These are phyloP conservation scores for Drosophila vallismaia DNA, from an alignment of 2,888 invertebrate genomes.

Conservation along the genomic window DNA sequence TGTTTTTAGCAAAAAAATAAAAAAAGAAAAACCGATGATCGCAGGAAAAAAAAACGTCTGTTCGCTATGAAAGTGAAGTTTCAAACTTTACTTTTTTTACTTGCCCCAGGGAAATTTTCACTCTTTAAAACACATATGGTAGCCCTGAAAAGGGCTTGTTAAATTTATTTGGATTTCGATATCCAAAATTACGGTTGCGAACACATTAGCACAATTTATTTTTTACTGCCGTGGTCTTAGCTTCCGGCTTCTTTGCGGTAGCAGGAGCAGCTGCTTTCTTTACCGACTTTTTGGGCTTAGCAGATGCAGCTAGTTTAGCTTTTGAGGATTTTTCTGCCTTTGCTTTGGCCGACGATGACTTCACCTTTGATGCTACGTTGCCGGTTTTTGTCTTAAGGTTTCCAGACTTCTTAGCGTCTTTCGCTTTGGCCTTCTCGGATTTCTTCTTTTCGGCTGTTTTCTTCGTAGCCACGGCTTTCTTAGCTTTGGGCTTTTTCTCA, in stretches of 20 bases:
- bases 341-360: constrained; percentile 34
- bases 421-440: constrained; percentile 45
- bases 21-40: no score
- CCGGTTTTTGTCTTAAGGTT: constrained; percentile 48
- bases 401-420: constrained; percentile 50
- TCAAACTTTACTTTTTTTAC: no score
- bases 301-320: constrained; percentile 12
- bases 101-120: no score
- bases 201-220: constrained; percentile 27
- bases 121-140: constrained; percentile 8
- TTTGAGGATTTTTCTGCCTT: constrained; percentile 16
- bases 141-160: constrained; percentile 35
- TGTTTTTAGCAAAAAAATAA: no score
- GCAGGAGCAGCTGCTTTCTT: constrained; percentile 39
- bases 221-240: constrained; percentile 44
- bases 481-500: no score
- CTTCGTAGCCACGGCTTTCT: no score
- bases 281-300: constrained; percentile 42
- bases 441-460: constrained; percentile 51
- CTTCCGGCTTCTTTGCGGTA: constrained; percentile 46
- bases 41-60: no score
- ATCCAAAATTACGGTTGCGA: no score
- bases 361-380: constrained; percentile 38
- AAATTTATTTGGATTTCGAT: no score
- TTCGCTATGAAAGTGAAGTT: no score